phyloP scores from a whole-genome alignment of 2,797 vertebrate genomes.

The Ispidina picta region DNA sequence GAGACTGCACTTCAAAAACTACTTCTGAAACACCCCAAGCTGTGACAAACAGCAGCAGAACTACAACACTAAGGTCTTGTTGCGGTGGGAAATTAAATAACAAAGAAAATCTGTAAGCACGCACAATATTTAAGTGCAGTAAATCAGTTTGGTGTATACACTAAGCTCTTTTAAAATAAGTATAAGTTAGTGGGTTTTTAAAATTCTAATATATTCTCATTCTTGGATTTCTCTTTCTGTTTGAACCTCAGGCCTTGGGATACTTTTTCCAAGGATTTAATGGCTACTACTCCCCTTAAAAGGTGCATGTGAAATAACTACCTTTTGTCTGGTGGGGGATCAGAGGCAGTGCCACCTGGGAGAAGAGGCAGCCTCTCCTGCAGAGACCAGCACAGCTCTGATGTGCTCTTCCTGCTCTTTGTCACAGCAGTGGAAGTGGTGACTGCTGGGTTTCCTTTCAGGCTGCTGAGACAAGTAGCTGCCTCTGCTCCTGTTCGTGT shows the following conservation, averaged over 20 bases:
- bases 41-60: neutral
- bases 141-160: neutral
- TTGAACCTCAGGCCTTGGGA: neutral
- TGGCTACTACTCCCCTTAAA: neutral
- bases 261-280: neutral
- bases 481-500: neutral
- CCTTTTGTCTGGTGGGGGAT: neutral
- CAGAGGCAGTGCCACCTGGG: neutral
- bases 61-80: neutral
- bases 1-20: neutral
- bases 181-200: rapidly evolving
- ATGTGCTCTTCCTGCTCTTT: neutral
- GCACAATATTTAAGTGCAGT: neutral
- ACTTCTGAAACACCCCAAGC: neutral
- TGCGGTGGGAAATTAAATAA: neutral
- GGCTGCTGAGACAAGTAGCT: neutral
- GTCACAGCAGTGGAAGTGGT: neutral
- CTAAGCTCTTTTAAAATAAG: neutral
- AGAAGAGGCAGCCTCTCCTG: neutral
- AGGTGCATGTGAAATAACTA: neutral
- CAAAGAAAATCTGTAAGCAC: neutral
- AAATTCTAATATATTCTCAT: neutral
- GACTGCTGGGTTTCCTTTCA: neutral
- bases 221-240: neutral
- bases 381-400: neutral